These are phyloP conservation scores for Melanchra persicariae DNA, from an alignment of 2,888 invertebrate species.

Conservation along the genomic window DNA sequence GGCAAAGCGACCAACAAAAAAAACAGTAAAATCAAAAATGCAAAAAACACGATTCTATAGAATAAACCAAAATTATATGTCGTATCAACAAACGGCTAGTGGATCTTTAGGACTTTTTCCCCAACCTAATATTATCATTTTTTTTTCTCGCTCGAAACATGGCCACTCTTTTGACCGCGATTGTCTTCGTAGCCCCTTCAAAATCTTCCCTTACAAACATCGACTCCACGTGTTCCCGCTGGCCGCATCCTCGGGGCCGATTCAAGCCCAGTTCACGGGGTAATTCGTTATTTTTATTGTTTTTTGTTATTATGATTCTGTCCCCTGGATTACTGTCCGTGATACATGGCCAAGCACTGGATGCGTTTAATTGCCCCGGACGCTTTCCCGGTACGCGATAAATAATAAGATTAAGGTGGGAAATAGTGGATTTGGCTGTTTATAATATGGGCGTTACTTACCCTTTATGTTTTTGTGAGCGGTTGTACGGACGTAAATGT, in stretches of 20 bases:
- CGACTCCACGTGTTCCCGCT: constrained; percentile 70
- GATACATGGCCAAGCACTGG: constrained; percentile 87
- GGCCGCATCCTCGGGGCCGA: constrained; percentile 78
- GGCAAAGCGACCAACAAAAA: too few species aligned
- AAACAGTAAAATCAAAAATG: too few species aligned
- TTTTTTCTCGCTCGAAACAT: too few species aligned
- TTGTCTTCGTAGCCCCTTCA: not conserved
- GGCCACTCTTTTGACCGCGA: not conserved
- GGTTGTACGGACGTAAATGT: constrained; percentile 32
- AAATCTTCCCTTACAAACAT: constrained; percentile 10
- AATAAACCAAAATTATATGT: too few species aligned
- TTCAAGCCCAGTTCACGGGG: constrained; percentile 86
- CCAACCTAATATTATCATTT: too few species aligned
- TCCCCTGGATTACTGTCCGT: constrained; percentile 87
- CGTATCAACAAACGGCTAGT: too few species aligned
- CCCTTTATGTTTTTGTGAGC: constrained; percentile 58
- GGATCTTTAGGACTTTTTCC: too few species aligned
- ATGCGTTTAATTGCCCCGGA: constrained; percentile 89
- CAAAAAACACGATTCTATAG: too few species aligned
- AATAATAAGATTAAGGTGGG: constrained; percentile 89
- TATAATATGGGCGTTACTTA: constrained; percentile 67
- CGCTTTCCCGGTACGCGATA: constrained; percentile 84
- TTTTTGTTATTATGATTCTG: constrained; percentile 91
- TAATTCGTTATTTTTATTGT: constrained; percentile 91
- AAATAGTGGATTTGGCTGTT: constrained; percentile 79